phyloP scores from a whole-genome alignment of 2,113 vertebrate genomes.

The Ursus arctos region DNA sequence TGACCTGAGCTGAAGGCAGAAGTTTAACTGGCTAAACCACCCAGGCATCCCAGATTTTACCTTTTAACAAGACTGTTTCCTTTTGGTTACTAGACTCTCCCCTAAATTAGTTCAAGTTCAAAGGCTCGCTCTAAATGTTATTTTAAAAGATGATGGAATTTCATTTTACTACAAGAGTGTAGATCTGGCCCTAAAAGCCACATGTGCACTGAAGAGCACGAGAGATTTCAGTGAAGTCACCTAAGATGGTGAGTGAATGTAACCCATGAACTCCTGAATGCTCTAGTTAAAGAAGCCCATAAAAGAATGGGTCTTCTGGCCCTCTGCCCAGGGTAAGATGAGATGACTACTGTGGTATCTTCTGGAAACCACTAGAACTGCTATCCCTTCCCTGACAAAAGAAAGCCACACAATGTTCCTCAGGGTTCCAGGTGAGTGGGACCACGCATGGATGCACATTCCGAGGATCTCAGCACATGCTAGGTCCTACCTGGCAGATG shows the following conservation, averaged over 20 bases:
- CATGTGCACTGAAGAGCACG: background rate
- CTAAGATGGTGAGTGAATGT: background rate
- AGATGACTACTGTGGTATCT: background rate
- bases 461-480: background rate
- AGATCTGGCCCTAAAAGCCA: constrained; percentile 12
- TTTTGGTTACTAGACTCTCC: background rate
- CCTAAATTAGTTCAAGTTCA: constrained; percentile 44
- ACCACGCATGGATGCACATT: background rate
- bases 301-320: background rate
- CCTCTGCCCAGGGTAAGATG: background rate
- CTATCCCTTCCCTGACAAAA: background rate
- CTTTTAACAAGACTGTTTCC: background rate
- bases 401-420: background rate
- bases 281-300: background rate
- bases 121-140: background rate
- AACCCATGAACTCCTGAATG: background rate
- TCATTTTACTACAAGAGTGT: background rate
- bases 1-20: background rate
- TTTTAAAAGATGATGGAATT: background rate
- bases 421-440: background rate
- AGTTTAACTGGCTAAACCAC: background rate
- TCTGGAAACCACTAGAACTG: background rate
- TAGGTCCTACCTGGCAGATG: background rate
- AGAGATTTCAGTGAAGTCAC: constrained; percentile 8
- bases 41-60: background rate